Conservation (phyloP, 2,888 invertebrate species). For the Nymphalis c-album region DNA sequence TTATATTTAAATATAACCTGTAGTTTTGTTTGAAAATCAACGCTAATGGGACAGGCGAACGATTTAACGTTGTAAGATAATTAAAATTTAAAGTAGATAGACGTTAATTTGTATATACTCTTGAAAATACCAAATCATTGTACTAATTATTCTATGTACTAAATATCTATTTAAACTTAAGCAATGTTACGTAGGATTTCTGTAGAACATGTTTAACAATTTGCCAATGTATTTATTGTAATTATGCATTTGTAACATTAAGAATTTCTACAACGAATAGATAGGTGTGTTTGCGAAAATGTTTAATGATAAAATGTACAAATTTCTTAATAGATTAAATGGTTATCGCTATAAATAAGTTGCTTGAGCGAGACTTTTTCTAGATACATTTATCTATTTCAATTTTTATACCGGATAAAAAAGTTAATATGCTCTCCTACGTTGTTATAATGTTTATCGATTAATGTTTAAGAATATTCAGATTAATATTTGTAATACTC, state of each 20-base stretch:
- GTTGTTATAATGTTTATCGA: constrained; percentile 4
- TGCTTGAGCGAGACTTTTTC: neutral
- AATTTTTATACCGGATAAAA: constrained; percentile 13
- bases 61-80: neutral
- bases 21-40: no score
- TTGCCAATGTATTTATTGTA: constrained; percentile 13
- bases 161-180: constrained; percentile 2
- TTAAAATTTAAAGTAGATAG: constrained; percentile 3
- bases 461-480: neutral
- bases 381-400: constrained; percentile 6
- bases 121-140: constrained; percentile 10
- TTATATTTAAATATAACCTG: no score
- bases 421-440: neutral
- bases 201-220: neutral
- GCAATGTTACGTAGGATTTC: neutral
- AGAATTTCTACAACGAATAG: constrained; percentile 27
- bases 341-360: constrained; percentile 4
- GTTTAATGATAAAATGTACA: constrained; percentile 11
- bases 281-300: constrained; percentile 1
- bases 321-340: neutral
- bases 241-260: constrained; percentile 10
- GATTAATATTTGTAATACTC: constrained; percentile 3
- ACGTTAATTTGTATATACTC: constrained; percentile 11
- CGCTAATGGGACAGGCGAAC: neutral
- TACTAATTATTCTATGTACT: no score